These are phyloP conservation scores for Perognathus longimembris DNA, from an alignment of 2,113 vertebrate genomes.

Conservation along the genomic window DNA sequence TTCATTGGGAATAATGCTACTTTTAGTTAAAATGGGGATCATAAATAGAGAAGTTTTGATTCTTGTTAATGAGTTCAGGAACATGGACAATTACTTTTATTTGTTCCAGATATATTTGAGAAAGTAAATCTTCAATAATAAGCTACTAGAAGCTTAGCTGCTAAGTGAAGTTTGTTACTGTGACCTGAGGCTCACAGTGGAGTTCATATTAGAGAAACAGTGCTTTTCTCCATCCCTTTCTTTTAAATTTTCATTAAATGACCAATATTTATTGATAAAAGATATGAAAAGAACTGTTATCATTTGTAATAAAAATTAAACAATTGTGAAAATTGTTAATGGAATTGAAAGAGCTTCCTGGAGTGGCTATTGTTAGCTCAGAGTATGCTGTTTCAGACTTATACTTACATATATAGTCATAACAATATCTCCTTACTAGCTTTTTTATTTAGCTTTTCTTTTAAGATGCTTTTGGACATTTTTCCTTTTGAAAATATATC, in stretches of 20 bases:
- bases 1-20: not conserved
- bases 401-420: not conserved
- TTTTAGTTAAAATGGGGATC: constrained; percentile 48
- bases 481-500: not conserved
- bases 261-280: not conserved
- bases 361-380: not conserved
- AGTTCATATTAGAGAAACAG: not conserved
- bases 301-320: constrained; percentile 15
- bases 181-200: not conserved
- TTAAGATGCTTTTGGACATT: constrained; percentile 6
- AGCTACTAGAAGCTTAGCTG: not conserved
- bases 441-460: constrained; percentile 3
- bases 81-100: not conserved
- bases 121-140: not conserved
- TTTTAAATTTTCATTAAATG: constrained; percentile 16
- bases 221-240: not conserved
- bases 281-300: not conserved
- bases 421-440: not conserved
- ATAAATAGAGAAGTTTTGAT: constrained; percentile 29
- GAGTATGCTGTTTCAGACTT: not conserved
- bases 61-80: not conserved
- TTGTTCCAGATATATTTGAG: not conserved
- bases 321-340: constrained; percentile 4
- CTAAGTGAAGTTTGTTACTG: not conserved
- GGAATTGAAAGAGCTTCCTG: not conserved